Conservation (phyloP, 2,113 vertebrate species). For the Cavia aperea region DNA sequence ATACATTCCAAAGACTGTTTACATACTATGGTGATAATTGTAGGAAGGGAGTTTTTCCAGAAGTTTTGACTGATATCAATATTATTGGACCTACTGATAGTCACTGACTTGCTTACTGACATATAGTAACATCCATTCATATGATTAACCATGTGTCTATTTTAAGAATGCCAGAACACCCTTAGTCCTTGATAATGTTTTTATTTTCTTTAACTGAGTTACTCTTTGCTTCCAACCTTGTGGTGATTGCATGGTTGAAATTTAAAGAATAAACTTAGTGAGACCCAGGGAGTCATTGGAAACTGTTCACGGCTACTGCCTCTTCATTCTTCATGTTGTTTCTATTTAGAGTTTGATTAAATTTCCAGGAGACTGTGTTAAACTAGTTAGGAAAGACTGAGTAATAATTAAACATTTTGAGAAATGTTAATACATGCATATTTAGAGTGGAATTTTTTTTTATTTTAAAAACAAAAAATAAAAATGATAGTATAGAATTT, state of each 20-base stretch:
- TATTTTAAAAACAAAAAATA: too few relatives aligned
- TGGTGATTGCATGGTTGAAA: slow-evolving; percentile 14
- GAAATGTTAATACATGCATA: slow-evolving; percentile 12
- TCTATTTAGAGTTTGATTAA: slow-evolving; percentile 29
- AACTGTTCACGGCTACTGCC: neutral
- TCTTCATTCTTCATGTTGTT: neutral
- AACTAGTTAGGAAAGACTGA: neutral
- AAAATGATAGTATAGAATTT: too few relatives aligned
- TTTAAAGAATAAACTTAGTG: neutral
- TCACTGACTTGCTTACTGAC: slow-evolving; percentile 3
- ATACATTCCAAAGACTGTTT: neutral
- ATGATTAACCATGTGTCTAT: neutral
- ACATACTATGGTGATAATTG: neutral
- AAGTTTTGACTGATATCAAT: neutral
- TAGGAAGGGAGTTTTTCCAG: neutral
- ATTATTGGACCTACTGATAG: neutral
- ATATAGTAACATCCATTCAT: neutral
- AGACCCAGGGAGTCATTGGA: neutral
- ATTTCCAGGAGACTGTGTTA: slow-evolving; percentile 11
- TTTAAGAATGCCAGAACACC: neutral
- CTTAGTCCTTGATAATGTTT: neutral
- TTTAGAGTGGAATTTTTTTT: neutral
- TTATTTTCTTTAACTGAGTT: neutral
- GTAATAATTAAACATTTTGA: slow-evolving; percentile 5
- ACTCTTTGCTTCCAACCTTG: neutral